Conservation (phyloP, 2,113 vertebrate species). For the Mastomys natalensis region DNA sequence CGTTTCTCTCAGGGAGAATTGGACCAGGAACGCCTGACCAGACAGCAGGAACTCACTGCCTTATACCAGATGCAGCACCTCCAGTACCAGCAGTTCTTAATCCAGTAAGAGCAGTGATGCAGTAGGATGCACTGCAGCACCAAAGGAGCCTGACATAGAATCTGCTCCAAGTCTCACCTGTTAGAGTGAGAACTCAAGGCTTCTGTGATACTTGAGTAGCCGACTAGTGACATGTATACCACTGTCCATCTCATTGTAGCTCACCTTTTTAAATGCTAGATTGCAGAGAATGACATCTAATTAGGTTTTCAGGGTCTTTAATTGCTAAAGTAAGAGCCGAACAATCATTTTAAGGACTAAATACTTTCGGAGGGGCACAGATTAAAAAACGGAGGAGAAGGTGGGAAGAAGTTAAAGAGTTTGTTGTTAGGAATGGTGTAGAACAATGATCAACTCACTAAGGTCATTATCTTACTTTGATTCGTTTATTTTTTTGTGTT, state of each 20-base stretch:
- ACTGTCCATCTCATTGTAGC: neutral
- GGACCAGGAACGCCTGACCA: constrained; percentile 95
- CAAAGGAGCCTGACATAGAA: neutral
- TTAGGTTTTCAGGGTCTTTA: constrained; percentile 31
- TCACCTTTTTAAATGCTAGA: constrained; percentile 22
- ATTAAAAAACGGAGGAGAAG: neutral
- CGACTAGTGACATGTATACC: neutral
- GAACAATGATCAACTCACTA: neutral
- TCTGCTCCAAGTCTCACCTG: neutral
- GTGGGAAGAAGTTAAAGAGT: neutral
- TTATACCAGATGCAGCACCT: constrained; percentile 97
- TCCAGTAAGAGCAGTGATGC: constrained; percentile 90
- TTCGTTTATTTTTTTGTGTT: neutral
- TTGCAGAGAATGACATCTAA: neutral
- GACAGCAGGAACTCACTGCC: constrained; percentile 95
- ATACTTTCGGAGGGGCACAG: neutral
- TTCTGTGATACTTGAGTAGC: neutral
- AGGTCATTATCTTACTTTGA: neutral
- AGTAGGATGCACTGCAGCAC: neutral
- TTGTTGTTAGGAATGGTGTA: neutral
- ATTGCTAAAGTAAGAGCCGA: constrained; percentile 19
- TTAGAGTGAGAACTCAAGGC: neutral
- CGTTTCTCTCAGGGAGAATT: constrained; percentile 90
- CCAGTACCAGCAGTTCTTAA: constrained; percentile 97
- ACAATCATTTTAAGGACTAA: neutral